Conservation (phyloP, 2,888 invertebrate species). For the Epinotia brunnichana region DNA sequence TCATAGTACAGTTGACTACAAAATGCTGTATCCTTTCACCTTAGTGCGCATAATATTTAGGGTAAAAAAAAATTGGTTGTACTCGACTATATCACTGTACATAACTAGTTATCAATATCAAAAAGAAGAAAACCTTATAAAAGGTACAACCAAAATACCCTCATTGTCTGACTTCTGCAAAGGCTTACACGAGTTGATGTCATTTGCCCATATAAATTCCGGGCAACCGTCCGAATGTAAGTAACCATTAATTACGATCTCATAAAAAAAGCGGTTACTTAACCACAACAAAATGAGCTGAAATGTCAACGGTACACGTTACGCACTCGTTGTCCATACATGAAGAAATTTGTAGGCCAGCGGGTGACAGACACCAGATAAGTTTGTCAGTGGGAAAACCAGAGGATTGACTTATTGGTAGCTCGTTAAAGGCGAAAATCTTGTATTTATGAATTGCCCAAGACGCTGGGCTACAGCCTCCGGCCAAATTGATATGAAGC, state of each 20-base stretch:
- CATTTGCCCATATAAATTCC: constrained; percentile 17
- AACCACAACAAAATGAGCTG: constrained; percentile 36
- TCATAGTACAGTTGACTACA: too few relatives aligned
- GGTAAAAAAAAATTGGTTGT: too few relatives aligned
- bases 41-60: too few relatives aligned
- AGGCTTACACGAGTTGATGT: constrained; percentile 51
- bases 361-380: constrained; percentile 9
- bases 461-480: constrained; percentile 8
- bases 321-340: constrained; percentile 27
- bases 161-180: background rate
- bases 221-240: constrained; percentile 20
- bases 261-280: constrained; percentile 36
- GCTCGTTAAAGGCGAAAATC: constrained; percentile 33
- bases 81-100: too few relatives aligned
- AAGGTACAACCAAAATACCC: background rate
- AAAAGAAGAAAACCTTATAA: too few relatives aligned
- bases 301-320: constrained; percentile 35
- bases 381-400: constrained; percentile 7
- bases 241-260: constrained; percentile 27
- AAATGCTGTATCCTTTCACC: too few relatives aligned
- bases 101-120: too few relatives aligned
- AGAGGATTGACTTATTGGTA: constrained; percentile 11
- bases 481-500: constrained; percentile 16
- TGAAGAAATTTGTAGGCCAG: constrained; percentile 37
- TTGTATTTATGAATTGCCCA: constrained; percentile 26